These are phyloP conservation scores for Copidosoma aretas DNA, from an alignment of 2,888 invertebrate genomes.

Conservation along the genomic window DNA sequence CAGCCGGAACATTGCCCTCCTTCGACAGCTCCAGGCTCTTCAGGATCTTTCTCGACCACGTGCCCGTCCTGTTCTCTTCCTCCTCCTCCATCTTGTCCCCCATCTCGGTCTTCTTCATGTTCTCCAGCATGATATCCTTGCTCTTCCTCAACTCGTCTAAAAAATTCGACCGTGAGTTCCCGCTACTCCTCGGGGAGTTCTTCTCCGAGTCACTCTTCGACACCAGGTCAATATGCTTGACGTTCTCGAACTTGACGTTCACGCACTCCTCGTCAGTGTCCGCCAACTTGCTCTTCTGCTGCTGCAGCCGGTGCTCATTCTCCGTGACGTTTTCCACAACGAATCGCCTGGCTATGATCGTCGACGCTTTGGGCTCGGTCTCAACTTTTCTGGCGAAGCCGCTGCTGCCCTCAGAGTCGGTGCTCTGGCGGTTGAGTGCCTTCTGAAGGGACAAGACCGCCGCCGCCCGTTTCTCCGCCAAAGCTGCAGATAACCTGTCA, in stretches of 20 bases:
- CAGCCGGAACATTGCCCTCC: constrained; percentile 43
- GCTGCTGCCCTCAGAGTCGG: background rate
- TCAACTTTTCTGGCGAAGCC: constrained; percentile 19
- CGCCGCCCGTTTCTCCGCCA: constrained; percentile 30
- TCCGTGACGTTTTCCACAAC: constrained; percentile 58
- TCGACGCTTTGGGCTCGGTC: constrained; percentile 39
- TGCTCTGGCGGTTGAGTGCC: constrained; percentile 26
- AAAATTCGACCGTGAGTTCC: constrained; percentile 35
- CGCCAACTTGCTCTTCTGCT: constrained; percentile 46
- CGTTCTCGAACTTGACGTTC: constrained; percentile 51
- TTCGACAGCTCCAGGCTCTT: background rate
- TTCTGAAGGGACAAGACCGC: constrained; percentile 31
- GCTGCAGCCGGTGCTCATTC: constrained; percentile 54
- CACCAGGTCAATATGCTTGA: constrained; percentile 56
- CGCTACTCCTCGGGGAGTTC: constrained; percentile 44
- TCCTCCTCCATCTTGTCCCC: background rate
- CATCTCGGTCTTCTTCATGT: constrained; percentile 45
- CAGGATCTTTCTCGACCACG: constrained; percentile 23
- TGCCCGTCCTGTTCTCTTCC: background rate
- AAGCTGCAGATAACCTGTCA: constrained; percentile 6
- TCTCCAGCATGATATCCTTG: constrained; percentile 51
- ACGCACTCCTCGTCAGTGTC: constrained; percentile 47
- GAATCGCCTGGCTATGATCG: constrained; percentile 55
- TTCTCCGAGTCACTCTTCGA: constrained; percentile 55
- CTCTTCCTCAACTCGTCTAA: constrained; percentile 49